Percentiles rank a stretch among this genome's conserved stretches.
Conservation (phyloP, 2,113 vertebrate species). For the Kryptolebias marmoratus region DNA sequence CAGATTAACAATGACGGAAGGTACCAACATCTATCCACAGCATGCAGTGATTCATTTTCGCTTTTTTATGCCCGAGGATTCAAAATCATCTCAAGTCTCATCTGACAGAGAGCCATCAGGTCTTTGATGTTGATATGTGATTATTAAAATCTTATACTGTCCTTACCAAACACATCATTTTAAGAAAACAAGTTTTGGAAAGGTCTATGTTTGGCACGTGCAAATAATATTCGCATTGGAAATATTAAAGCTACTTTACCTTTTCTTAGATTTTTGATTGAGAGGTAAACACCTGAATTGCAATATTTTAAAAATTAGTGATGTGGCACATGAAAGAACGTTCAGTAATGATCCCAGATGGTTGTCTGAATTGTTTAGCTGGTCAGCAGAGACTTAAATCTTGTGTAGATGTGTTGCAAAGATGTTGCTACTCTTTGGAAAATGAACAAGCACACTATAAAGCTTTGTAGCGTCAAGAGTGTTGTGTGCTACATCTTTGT, state of each 20-base stretch:
- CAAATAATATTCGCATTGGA: conserved; percentile 2
- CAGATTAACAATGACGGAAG: conserved; percentile 70
- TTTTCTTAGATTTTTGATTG: background rate
- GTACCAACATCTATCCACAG: conserved; percentile 61
- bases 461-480: background rate
- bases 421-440: background rate
- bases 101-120: conserved; percentile 38
- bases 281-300: background rate
- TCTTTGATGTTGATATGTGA: conserved; percentile 39
- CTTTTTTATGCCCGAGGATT: conserved; percentile 34
- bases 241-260: conserved; percentile 4
- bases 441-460: conserved; percentile 19
- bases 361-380: background rate
- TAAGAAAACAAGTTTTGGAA: conserved; percentile 22
- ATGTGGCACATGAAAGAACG: background rate
- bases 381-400: background rate
- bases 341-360: background rate
- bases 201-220: background rate
- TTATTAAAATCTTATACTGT: conserved; percentile 25
- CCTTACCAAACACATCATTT: conserved; percentile 14
- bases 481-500: conserved; percentile 23
- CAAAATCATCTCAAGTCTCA: conserved; percentile 54
- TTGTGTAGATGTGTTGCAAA: background rate
- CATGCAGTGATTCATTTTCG: conserved; percentile 52
- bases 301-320: background rate